Conservation (phyloP, 1,140 invertebrate genomes). For the Capitella teleta region DNA sequence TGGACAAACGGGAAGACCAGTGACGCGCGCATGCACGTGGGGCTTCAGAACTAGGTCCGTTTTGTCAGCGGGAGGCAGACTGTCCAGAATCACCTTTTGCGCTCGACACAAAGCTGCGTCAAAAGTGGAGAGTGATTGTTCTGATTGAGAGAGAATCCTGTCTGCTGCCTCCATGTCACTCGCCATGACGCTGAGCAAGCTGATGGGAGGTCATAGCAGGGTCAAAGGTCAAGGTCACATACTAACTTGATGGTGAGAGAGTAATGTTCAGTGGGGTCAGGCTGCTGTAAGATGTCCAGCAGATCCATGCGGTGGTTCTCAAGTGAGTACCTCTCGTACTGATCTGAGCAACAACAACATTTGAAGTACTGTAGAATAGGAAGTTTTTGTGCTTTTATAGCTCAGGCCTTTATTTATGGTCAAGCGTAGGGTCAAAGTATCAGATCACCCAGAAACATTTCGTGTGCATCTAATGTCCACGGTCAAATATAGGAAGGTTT, state of each 20-base stretch:
- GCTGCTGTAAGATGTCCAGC: conserved; percentile 23
- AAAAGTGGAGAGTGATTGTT: neutral
- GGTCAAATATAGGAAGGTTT: too few species aligned
- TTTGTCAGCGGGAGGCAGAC: conserved; percentile 8
- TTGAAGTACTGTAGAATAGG: too few species aligned
- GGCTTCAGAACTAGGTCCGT: too few species aligned
- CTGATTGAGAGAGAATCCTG: neutral
- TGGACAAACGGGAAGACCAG: conserved; percentile 38
- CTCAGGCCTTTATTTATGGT: too few species aligned
- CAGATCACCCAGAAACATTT: too few species aligned
- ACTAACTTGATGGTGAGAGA: conserved; percentile 17
- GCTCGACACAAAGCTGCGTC: neutral
- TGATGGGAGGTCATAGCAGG: neutral
- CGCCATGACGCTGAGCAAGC: neutral
- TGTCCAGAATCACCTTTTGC: neutral
- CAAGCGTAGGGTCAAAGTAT: too few species aligned
- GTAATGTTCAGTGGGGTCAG: conserved; percentile 29
- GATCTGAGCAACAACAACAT: too few species aligned
- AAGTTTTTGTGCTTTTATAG: too few species aligned
- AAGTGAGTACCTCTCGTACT: conserved; percentile 17
- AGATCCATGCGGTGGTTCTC: conserved; percentile 25
- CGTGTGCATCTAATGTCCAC: too few species aligned
- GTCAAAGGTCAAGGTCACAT: neutral
- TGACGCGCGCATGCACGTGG: conserved; percentile 54
- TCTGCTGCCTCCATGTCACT: neutral